Percentiles rank a stretch among this genome's conserved stretches.
Evolutionary conservation across 2,113 vertebrate genomes (phyloP).

Genomic region (Mungos mungo): DNA sequence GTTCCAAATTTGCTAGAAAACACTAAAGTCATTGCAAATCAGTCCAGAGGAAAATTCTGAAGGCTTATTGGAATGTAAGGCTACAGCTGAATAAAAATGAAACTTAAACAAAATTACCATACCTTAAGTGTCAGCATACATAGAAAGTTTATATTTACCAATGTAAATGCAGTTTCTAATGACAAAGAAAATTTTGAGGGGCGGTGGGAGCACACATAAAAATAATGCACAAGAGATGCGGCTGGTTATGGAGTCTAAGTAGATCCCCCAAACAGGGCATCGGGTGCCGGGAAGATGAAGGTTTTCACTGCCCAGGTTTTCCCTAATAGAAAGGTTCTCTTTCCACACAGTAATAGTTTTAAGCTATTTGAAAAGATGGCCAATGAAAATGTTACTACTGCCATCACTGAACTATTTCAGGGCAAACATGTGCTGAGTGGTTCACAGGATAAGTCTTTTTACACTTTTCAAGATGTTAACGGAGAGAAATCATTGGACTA

Average conservation of each 20-base stretch:
- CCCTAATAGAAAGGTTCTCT: not conserved
- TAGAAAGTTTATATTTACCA: not conserved
- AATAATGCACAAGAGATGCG: not conserved
- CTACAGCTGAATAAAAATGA: not conserved
- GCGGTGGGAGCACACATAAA: not conserved
- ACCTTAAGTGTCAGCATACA: not conserved
- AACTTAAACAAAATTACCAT: not conserved
- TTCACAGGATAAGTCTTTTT: not conserved
- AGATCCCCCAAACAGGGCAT: not conserved
- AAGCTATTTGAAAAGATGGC: not conserved
- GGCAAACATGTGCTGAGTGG: not conserved
- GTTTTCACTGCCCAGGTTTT: not conserved
- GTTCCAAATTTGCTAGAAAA: conserved; percentile 53
- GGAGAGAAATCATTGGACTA: not conserved
- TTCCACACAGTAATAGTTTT: not conserved
- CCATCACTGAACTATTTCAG: not conserved
- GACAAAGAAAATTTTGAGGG: not conserved
- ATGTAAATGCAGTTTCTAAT: not conserved
- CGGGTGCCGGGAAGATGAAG: not conserved
- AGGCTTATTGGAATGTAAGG: not conserved
- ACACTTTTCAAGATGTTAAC: not conserved
- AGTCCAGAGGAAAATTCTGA: conserved; percentile 36
- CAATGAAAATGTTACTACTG: not conserved
- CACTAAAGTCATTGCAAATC: not conserved
- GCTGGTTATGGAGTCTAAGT: not conserved